Evolutionary conservation across 2,888 invertebrate genomes (phyloP).

Genomic region (Drosophila prolongata): DNA sequence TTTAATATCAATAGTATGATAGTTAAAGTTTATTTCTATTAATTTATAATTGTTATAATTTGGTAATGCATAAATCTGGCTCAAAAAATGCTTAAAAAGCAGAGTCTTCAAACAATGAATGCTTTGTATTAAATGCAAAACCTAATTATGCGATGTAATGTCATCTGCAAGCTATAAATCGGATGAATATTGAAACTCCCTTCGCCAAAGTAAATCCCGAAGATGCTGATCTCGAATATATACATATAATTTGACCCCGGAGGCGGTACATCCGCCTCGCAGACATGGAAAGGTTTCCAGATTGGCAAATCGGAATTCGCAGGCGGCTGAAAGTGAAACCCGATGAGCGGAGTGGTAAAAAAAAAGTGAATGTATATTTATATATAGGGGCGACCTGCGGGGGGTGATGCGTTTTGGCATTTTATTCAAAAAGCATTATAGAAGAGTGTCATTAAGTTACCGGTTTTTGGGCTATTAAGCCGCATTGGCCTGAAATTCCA

Average conservation of each 20-base stretch:
- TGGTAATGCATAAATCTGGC: neutral
- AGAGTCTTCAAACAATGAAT: neutral
- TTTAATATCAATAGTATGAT: too few relatives aligned
- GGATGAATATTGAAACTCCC: neutral
- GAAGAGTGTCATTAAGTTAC: constrained; percentile 59
- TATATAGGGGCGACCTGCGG: constrained; percentile 14
- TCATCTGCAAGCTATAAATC: neutral
- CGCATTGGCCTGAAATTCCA: constrained; percentile 56
- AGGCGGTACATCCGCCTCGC: constrained; percentile 35
- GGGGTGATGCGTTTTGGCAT: constrained; percentile 41
- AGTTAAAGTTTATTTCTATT: too few relatives aligned
- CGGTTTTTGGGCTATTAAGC: constrained; percentile 61
- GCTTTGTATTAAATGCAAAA: neutral
- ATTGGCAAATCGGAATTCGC: constrained; percentile 40
- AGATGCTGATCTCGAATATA: constrained; percentile 9
- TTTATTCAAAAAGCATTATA: constrained; percentile 40
- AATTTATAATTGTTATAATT: too few relatives aligned
- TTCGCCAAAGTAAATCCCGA: neutral
- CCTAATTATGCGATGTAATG: neutral
- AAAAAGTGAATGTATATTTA: constrained; percentile 33
- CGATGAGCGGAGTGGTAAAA: constrained; percentile 22
- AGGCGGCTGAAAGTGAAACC: constrained; percentile 39
- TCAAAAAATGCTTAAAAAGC: neutral
- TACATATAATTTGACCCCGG: constrained; percentile 11
- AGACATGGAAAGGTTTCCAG: constrained; percentile 28